Conservation (phyloP, 2,113 vertebrate genomes). For the Leucosticte australis region DNA sequence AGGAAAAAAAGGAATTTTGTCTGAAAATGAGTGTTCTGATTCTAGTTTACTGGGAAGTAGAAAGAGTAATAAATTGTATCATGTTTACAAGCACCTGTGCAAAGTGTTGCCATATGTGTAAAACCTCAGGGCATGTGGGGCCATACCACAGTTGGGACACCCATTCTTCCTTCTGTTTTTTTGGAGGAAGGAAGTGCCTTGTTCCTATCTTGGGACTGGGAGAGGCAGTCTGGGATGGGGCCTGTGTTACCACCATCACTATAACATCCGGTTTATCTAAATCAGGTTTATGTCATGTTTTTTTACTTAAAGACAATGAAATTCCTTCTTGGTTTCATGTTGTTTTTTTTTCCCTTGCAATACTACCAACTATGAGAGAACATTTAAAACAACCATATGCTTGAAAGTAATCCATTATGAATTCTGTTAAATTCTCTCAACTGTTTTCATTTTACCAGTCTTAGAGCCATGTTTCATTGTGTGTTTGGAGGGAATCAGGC, state of each 20-base stretch:
- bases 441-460: conserved; percentile 7
- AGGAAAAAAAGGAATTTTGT: neutral
- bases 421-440: neutral
- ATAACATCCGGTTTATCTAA: neutral
- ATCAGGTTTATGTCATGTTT: neutral
- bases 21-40: conserved; percentile 7
- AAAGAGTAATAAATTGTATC: neutral
- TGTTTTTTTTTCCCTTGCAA: neutral
- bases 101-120: conserved; percentile 1
- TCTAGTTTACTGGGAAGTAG: neutral
- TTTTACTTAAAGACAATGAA: neutral
- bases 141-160: neutral
- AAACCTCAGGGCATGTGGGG: neutral
- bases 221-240: neutral
- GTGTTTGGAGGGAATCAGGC: neutral
- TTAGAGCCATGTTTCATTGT: neutral
- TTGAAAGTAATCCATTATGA: neutral
- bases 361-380: neutral
- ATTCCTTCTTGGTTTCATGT: neutral
- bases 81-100: conserved; percentile 17
- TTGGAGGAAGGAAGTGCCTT: neutral
- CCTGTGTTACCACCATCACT: neutral
- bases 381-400: neutral
- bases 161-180: neutral
- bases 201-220: neutral